Evolutionary conservation across 1,140 invertebrate species (phyloP).

Genomic region (Drosophila neocordata): DNA sequence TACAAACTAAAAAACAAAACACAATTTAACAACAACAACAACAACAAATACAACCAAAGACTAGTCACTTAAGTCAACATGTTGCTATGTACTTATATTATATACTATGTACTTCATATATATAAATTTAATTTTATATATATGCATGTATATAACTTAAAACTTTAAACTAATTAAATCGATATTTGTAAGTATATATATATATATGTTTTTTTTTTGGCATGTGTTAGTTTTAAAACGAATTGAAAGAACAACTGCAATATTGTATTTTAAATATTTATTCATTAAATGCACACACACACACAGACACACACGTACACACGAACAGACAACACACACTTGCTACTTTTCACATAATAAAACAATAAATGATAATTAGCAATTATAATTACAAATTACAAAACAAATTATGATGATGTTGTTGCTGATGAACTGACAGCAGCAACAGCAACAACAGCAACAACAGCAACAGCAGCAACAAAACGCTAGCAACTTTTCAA

Average conservation of each 20-base stretch:
- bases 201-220: conserved; percentile 26
- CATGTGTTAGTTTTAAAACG: conserved; percentile 54
- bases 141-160: background rate
- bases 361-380: conserved; percentile 64
- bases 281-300: conserved; percentile 64
- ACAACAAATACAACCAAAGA: conserved; percentile 67
- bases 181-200: conserved; percentile 39
- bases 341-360: conserved; percentile 40
- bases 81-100: conserved; percentile 75
- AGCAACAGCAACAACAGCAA: background rate
- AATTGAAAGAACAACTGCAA: conserved; percentile 65
- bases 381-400: conserved; percentile 63
- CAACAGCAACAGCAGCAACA: conserved; percentile 37
- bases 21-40: conserved; percentile 23
- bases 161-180: conserved; percentile 37
- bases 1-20: no score
- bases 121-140: conserved; percentile 3
- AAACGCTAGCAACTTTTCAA: conserved; percentile 48
- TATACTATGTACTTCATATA: conserved; percentile 8
- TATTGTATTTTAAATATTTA: conserved; percentile 81
- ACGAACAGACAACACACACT: background rate
- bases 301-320: conserved; percentile 21
- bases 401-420: conserved; percentile 42
- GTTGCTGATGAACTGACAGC: background rate
- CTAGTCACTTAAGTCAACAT: conserved; percentile 74